Conservation (phyloP, 2,888 invertebrate genomes). For the Harpalus rubripes region DNA sequence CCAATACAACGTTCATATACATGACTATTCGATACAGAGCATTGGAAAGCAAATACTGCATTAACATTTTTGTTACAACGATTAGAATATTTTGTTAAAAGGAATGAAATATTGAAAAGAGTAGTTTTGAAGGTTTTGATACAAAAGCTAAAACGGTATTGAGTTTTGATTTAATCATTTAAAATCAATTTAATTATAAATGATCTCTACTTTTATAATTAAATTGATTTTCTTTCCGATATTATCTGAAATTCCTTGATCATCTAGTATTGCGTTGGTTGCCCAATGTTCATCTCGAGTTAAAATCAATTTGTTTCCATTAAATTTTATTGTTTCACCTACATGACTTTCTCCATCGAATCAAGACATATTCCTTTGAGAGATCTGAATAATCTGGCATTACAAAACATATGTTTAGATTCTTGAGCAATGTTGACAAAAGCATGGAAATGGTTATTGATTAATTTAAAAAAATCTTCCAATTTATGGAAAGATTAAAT, state of each 20-base stretch:
- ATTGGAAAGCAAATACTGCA: conserved; percentile 37
- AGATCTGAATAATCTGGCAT: background rate
- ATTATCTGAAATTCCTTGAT: conserved; percentile 13
- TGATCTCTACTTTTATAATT: no score
- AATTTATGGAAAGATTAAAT: no score
- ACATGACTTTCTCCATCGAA: background rate
- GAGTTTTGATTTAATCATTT: no score
- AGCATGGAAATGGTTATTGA: background rate
- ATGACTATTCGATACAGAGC: background rate
- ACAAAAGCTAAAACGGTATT: no score
- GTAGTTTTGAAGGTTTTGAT: no score
- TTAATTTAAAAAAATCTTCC: no score
- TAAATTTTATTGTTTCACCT: background rate
- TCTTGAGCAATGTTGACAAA: background rate
- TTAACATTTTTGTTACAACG: conserved; percentile 67
- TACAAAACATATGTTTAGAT: conserved; percentile 4
- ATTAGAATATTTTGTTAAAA: background rate
- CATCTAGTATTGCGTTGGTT: background rate
- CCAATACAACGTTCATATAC: no score
- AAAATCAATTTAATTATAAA: no score
- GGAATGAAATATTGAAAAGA: no score
- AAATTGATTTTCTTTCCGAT: background rate
- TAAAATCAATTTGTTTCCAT: background rate
- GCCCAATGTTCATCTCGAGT: background rate
- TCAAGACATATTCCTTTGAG: background rate